These are phyloP conservation scores for Tiliacea aurago DNA, from an alignment of 2,888 invertebrate genomes.

Conservation along the genomic window DNA sequence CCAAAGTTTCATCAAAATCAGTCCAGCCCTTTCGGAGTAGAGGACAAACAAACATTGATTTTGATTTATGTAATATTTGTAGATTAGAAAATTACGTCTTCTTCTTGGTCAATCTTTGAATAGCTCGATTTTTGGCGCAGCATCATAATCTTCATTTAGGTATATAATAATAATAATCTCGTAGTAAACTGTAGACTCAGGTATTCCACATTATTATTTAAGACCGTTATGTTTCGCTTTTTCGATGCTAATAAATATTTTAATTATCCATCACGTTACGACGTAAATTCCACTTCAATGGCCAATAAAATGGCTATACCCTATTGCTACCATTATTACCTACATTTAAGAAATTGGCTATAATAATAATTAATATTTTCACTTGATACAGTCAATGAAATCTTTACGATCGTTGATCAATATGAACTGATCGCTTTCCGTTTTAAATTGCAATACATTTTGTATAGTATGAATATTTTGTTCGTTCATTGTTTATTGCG, in stretches of 20 bases:
- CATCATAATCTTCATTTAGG: neutral
- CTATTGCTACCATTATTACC: neutral
- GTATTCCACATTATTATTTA: slow-evolving; percentile 1
- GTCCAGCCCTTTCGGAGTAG: too few species aligned
- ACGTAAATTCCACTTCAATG: neutral
- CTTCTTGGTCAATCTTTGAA: slow-evolving; percentile 1
- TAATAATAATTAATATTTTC: slow-evolving; percentile 24
- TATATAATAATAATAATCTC: neutral
- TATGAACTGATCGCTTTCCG: slow-evolving; percentile 42
- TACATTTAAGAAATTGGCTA: too few species aligned
- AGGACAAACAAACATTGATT: too few species aligned
- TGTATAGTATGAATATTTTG: slow-evolving; percentile 33
- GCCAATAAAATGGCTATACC: too few species aligned
- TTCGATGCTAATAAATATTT: slow-evolving; percentile 10
- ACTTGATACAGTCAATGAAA: slow-evolving; percentile 12
- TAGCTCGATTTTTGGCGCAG: too few species aligned
- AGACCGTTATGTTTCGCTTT: slow-evolving; percentile 9
- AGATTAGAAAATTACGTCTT: too few species aligned
- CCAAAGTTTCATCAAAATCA: too few species aligned
- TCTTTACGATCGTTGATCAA: slow-evolving; percentile 40
- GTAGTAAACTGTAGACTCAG: neutral
- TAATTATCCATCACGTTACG: neutral
- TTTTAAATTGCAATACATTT: slow-evolving; percentile 47
- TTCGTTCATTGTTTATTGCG: slow-evolving; percentile 44
- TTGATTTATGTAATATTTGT: too few species aligned